Evolutionary conservation across 1,140 invertebrate species (phyloP), one percentile per base, ranked within the genome.

Genomic region (Drosophila navojoa): DNA sequence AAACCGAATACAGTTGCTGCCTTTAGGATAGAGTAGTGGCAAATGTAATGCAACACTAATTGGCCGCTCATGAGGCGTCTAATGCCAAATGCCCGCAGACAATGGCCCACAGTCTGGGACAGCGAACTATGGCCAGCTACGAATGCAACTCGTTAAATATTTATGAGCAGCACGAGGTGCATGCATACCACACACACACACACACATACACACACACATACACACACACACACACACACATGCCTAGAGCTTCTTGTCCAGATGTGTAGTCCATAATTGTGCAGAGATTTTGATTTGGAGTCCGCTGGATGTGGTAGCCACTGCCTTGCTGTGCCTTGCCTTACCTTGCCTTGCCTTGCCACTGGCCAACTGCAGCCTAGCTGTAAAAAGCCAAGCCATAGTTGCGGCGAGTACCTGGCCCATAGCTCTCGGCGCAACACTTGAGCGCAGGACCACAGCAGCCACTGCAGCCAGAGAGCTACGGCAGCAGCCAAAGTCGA

Each of bases 21-120:
- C 62, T 77, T 77, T 76, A 67, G 53, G 62, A 52, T 61, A 73
- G 76, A 85, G 76, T 77, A 85, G 79, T 80, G 74, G 71, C 82
- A 87, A 87, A 87, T 86, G 82, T 86, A 86, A 86, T 86, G 73
- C 79, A 82, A 86, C 84, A 86, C 82, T 86, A 86, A 86, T 86
- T 86, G 82, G 82, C 76, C 86, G 84, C 82, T 86, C 82, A 87
- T 86, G 82, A 86, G 79, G 80, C 72, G 79, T 81, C 82, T 86
- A 86, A 86, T 86, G 79, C 79, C 84, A 67, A 87, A 63, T 76
- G 80, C 29, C 29, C 45, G 19, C 72, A 75, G 72, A 71, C 72
- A 71, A 75, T 75, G 66, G 44, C 55, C 52, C 29, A 45, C 32
- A 58, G 55, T 11, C 32, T 22, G 13, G 25, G 35, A n/a, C 42